phyloP scores from a whole-genome alignment of 2,113 vertebrate species.

The Cardinalis cardinalis region DNA sequence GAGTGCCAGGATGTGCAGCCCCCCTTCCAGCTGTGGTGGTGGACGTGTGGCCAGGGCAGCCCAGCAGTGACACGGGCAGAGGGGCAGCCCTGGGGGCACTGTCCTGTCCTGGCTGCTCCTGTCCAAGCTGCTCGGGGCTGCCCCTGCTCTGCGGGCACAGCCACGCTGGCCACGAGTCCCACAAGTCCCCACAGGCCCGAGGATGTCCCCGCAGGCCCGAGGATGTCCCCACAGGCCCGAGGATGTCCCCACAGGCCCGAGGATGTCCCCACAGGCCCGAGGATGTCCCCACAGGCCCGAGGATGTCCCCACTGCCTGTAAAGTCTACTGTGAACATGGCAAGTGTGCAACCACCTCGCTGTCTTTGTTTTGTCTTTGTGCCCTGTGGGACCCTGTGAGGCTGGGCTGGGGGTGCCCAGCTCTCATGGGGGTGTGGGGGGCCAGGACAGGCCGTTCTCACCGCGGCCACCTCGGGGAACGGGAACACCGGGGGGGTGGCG shows the following conservation, averaged over 20 bases:
- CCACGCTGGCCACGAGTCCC: rapidly evolving
- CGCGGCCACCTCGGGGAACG: rapidly evolving
- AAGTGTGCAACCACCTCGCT: slow-evolving; percentile 27
- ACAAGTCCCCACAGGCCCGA: neutral
- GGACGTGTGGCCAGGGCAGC: rapidly evolving
- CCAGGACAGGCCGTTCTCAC: neutral
- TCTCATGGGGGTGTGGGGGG: neutral
- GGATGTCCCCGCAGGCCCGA: neutral
- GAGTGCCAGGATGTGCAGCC: rapidly evolving
- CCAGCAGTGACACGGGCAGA: rapidly evolving
- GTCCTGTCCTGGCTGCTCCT: neutral
- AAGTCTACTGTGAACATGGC: slow-evolving; percentile 44
- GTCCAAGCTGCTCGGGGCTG: neutral
- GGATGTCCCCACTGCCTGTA: neutral
- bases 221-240: neutral
- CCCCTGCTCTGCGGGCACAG: neutral
- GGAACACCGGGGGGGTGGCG: rapidly evolving
- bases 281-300: neutral
- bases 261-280: neutral
- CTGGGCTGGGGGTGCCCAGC: neutral
- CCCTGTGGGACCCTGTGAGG: rapidly evolving
- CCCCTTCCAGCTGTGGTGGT: too few species aligned
- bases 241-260: neutral
- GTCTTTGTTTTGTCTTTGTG: slow-evolving; percentile 15
- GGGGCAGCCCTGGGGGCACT: neutral